Evolutionary conservation across 2,797 vertebrate genomes (phyloP).

Genomic region (Anniella stebbinsi): DNA sequence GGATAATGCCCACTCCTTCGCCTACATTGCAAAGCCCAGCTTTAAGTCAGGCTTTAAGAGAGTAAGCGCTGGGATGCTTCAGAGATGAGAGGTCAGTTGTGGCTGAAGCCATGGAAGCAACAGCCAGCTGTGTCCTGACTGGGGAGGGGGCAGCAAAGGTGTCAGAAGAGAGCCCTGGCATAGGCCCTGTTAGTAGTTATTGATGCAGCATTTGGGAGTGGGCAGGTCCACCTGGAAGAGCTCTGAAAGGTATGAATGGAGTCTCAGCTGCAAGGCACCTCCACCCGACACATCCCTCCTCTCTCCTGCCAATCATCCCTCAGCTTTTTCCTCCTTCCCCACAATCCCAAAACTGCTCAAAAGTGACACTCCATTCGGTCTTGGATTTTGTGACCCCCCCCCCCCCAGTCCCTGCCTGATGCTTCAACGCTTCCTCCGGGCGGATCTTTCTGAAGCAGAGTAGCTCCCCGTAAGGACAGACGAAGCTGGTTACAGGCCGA

Average conservation of each 20-base stretch:
- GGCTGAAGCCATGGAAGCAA: background rate
- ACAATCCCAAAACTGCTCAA: background rate
- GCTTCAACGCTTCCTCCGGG: background rate
- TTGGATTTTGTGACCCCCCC: background rate
- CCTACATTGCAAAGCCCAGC: background rate
- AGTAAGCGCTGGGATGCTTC: background rate
- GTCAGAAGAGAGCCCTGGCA: background rate
- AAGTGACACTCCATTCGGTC: background rate
- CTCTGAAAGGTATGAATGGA: too few relatives aligned
- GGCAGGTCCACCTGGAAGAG: too few relatives aligned
- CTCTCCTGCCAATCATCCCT: background rate
- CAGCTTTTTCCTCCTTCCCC: background rate
- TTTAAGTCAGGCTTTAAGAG: too few relatives aligned
- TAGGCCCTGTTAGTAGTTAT: too few relatives aligned
- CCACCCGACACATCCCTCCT: background rate
- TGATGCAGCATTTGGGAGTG: too few relatives aligned
- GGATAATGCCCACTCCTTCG: background rate
- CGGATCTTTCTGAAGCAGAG: background rate
- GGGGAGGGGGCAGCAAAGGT: background rate
- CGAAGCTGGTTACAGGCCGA: too few relatives aligned
- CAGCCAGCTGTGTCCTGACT: background rate
- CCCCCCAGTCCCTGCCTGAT: background rate
- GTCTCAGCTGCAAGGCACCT: too few relatives aligned
- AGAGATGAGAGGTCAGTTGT: background rate
- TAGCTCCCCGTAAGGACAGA: background rate